Evolutionary conservation across 2,797 vertebrate genomes (phyloP).

Genomic region (Acrossocheilus fasciatus): DNA sequence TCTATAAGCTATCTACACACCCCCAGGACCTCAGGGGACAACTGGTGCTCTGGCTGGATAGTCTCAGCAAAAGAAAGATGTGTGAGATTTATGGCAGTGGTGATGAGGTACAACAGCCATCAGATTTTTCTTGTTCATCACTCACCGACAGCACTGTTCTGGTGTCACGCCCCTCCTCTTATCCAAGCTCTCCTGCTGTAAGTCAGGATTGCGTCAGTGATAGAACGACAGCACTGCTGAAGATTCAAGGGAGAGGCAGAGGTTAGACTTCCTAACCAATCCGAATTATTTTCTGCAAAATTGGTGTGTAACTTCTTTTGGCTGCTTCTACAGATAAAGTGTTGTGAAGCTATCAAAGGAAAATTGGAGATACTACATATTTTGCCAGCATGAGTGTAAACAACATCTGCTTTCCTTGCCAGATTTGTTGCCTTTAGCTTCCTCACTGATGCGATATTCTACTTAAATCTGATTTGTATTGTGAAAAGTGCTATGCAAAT

Average conservation of each 20-base stretch:
- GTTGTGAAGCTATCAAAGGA: not conserved
- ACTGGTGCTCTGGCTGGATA: not conserved
- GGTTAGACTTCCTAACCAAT: constrained; percentile 5
- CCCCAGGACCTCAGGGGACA: not conserved
- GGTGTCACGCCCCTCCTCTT: constrained; percentile 23
- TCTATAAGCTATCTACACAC: not conserved
- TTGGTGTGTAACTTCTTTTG: not conserved
- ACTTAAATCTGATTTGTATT: not conserved
- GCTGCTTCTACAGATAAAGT: not conserved
- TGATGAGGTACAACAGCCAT: constrained; percentile 19
- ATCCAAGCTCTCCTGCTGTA: constrained; percentile 11
- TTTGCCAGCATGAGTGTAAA: not conserved
- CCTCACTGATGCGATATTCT: not conserved
- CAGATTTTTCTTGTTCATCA: constrained; percentile 21
- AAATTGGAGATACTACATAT: not conserved
- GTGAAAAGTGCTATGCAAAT: no score
- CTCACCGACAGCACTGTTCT: constrained; percentile 1
- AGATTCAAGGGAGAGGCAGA: constrained; percentile 12
- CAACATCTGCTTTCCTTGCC: constrained; percentile 21
- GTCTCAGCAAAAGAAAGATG: not conserved
- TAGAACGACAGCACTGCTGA: not conserved
- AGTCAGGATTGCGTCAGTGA: constrained; percentile 8
- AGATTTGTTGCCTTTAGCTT: not conserved
- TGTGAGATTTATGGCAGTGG: not conserved
- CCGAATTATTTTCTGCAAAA: not conserved